A percentile compares a stretch with the other conserved stretches of the same genome.
phyloP scores from a whole-genome alignment of 2,113 vertebrate genomes.

The Takifugu bimaculatus region DNA sequence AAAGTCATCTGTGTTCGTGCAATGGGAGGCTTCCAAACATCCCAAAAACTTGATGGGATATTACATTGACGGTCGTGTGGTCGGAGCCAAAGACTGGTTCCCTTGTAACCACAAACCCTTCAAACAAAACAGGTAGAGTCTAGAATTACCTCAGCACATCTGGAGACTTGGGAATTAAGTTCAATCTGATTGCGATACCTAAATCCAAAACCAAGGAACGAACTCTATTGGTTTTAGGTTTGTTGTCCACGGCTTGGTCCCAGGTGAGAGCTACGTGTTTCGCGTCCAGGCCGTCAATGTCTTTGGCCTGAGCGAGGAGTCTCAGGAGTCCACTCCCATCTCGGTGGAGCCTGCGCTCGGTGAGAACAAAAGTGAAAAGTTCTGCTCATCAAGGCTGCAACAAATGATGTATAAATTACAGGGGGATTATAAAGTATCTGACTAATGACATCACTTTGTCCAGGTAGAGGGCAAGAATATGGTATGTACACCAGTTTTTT shows the following conservation, averaged over 20 bases:
- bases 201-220: background rate
- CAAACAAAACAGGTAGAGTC: constrained; percentile 81
- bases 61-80: constrained; percentile 86
- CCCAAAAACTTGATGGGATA: constrained; percentile 87
- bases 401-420: too few relatives aligned
- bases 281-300: constrained; percentile 91
- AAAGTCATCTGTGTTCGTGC: constrained; percentile 89
- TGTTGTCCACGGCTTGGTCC: constrained; percentile 87
- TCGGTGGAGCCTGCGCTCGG: constrained; percentile 88
- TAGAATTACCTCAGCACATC: background rate
- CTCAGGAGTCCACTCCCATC: constrained; percentile 87
- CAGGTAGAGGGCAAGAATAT: constrained; percentile 59
- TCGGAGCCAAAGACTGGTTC: constrained; percentile 85
- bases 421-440: background rate
- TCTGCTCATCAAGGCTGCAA: background rate
- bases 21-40: constrained; percentile 85
- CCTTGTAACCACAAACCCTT: constrained; percentile 93
- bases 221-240: constrained; percentile 78
- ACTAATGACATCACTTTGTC: constrained; percentile 26
- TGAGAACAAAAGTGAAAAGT: constrained; percentile 53
- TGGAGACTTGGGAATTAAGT: too few relatives aligned
- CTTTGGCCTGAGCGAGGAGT: constrained; percentile 88
- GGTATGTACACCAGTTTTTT: constrained; percentile 62
- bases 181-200: background rate
- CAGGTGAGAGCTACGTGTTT: constrained; percentile 87